Conservation (phyloP, 2,113 vertebrate genomes). For the Tor tambroides region DNA sequence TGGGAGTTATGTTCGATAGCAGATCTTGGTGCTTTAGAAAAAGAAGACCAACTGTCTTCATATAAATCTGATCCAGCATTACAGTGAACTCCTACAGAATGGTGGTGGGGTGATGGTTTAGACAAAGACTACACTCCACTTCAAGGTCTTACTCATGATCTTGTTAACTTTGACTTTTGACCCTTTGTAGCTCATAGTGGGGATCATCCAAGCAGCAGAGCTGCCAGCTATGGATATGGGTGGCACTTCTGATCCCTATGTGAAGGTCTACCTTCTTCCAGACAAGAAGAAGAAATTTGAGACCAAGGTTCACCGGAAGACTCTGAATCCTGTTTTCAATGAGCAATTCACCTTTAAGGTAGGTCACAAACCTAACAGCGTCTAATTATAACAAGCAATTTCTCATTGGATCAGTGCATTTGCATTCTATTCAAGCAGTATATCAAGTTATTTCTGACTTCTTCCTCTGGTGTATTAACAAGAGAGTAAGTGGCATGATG, state of each 20-base stretch:
- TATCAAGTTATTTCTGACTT: neutral
- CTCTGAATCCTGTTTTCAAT: constrained; percentile 88
- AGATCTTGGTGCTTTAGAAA: neutral
- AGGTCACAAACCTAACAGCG: neutral
- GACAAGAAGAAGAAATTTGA: constrained; percentile 93
- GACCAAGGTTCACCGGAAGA: constrained; percentile 93
- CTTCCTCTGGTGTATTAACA: constrained; percentile 71
- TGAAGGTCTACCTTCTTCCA: constrained; percentile 88
- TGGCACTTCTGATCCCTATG: constrained; percentile 90
- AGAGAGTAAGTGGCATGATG: constrained; percentile 64
- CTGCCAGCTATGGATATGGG: constrained; percentile 91
- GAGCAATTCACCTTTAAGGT: constrained; percentile 93
- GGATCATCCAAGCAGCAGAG: constrained; percentile 88
- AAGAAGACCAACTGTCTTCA: neutral
- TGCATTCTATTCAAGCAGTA: neutral
- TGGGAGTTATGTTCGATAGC: neutral
- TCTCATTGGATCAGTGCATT: neutral
- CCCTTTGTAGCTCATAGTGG: constrained; percentile 76
- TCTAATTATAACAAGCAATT: neutral
- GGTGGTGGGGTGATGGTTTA: constrained; percentile 53
- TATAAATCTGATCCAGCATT: neutral
- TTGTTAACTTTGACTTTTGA: constrained; percentile 7
- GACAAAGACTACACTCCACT: neutral
- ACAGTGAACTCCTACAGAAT: constrained; percentile 2
- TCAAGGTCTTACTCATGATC: neutral